A percentile compares a stretch with the other conserved stretches of the same genome.
These are phyloP conservation scores for Crambe crambe DNA, from an alignment of 37 sponge, comb jelly and placozoan genomes.

Conservation along the genomic window DNA sequence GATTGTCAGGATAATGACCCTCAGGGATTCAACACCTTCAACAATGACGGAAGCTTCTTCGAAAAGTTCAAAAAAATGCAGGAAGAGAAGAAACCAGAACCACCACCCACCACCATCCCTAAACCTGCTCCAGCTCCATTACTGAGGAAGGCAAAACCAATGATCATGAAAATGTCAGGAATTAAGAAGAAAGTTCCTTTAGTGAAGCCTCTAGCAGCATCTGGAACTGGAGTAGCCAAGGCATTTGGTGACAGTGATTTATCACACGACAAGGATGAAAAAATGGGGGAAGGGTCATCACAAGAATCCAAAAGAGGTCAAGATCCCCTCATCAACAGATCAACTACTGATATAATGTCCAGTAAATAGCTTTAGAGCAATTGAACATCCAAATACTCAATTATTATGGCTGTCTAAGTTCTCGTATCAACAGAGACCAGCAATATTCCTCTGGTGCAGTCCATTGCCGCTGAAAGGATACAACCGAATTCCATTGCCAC, in stretches of 20 bases:
- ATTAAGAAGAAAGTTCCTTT: conserved; percentile 1
- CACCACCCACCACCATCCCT: neutral
- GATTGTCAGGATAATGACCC: neutral
- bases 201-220: neutral
- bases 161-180: neutral
- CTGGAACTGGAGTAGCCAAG: no score
- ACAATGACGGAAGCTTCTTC: conserved; percentile 92
- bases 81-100: conserved; percentile 35
- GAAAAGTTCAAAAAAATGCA: conserved; percentile 78
- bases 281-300: neutral
- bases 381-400: neutral
- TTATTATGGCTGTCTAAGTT: conserved; percentile 55
- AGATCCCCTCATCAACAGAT: no score
- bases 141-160: neutral
- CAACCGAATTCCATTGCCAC: neutral
- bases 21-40: conserved; percentile 39
- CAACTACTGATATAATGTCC: no score
- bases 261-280: neutral
- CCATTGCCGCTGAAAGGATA: neutral
- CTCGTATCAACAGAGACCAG: conserved; percentile 24
- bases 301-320: conserved; percentile 10
- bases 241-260: neutral
- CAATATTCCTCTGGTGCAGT: neutral
- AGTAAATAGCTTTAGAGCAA: neutral
- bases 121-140: neutral